Evolutionary conservation across 2,797 vertebrate genomes (phyloP).

Genomic region (Merluccius polli): DNA sequence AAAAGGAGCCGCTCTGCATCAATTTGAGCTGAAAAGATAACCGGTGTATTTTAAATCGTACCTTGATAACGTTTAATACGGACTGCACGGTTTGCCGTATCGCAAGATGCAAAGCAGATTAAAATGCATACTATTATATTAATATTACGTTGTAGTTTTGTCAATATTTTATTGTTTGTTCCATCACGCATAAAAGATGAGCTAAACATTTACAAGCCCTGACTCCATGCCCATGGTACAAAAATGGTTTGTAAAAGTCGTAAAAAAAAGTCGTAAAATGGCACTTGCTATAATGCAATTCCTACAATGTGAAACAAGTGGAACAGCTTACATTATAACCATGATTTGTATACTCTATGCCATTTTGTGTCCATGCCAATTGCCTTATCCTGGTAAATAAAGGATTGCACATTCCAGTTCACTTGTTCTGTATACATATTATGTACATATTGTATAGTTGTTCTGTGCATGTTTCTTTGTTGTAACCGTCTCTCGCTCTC

Average conservation of each 20-base stretch:
- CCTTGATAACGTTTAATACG: neutral
- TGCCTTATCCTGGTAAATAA: too few relatives aligned
- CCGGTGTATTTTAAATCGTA: neutral
- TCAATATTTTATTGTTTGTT: neutral
- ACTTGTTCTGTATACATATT: neutral
- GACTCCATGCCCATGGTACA: neutral
- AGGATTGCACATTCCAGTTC: neutral
- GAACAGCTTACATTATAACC: too few relatives aligned
- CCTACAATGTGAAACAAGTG: too few relatives aligned
- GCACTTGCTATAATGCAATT: too few relatives aligned
- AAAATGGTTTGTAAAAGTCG: too few relatives aligned
- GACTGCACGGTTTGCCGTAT: neutral
- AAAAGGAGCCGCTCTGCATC: neutral
- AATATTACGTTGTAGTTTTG: neutral
- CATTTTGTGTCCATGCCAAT: too few relatives aligned
- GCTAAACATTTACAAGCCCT: neutral
- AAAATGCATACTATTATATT: neutral
- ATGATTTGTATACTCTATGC: too few relatives aligned
- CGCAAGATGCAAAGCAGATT: neutral
- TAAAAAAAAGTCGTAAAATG: too few relatives aligned
- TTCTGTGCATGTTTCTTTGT: neutral
- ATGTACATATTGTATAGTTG: neutral
- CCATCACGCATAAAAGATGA: neutral
- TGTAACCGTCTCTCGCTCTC: too few relatives aligned
- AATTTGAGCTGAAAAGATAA: neutral